Evolutionary conservation across 1,140 invertebrate species (phyloP).

Genomic region (Stegodyphus dumicola): DNA sequence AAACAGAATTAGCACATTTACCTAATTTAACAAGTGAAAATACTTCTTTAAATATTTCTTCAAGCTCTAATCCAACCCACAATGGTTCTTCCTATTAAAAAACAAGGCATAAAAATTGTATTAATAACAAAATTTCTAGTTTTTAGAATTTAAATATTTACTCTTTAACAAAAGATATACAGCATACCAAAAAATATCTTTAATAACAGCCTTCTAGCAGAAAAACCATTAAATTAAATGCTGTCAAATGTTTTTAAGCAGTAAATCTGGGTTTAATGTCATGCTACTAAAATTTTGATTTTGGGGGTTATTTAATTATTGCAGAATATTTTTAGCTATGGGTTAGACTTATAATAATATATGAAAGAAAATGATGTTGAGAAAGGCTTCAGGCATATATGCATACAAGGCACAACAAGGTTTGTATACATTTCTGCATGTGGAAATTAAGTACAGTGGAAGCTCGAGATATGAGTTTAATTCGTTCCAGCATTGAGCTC

Average conservation of each 20-base stretch:
- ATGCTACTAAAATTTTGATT: too few relatives aligned
- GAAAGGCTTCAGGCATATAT: too few relatives aligned
- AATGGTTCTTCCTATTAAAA: conserved; percentile 20
- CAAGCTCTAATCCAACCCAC: conserved; percentile 16
- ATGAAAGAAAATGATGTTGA: too few relatives aligned
- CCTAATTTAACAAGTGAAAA: conserved; percentile 37
- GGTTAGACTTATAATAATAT: too few relatives aligned
- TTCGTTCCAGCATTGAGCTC: too few relatives aligned
- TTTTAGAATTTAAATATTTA: background rate
- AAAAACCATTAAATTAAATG: background rate
- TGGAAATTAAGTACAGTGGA: too few relatives aligned
- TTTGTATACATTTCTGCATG: too few relatives aligned
- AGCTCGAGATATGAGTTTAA: too few relatives aligned
- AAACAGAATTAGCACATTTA: background rate
- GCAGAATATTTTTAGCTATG: too few relatives aligned
- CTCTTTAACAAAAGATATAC: background rate
- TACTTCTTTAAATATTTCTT: conserved; percentile 50
- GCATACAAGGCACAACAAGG: too few relatives aligned
- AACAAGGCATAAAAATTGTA: background rate
- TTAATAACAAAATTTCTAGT: background rate
- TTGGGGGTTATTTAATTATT: too few relatives aligned
- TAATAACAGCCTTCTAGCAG: background rate
- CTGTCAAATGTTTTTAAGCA: background rate
- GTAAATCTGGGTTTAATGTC: too few relatives aligned
- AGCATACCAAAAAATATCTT: background rate